Evolutionary conservation across 2,797 vertebrate genomes (phyloP).

Genomic region (Phoebastria nigripes): DNA sequence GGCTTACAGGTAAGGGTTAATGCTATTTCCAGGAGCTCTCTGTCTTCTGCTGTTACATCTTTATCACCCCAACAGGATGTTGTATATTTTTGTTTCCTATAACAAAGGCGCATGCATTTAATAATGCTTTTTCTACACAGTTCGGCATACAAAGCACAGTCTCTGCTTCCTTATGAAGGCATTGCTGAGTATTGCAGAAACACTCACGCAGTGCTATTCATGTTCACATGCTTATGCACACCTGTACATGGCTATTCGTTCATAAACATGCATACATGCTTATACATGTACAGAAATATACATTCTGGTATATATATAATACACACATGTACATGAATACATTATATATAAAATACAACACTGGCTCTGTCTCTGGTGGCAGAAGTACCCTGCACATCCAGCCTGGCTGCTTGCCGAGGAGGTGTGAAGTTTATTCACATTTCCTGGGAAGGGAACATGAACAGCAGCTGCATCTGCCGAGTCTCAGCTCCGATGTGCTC

Average conservation of each 20-base stretch:
- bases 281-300: not conserved
- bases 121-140: not conserved
- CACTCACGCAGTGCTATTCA: fast-evolving
- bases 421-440: not conserved
- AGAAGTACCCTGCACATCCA: not conserved
- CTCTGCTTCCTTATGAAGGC: not conserved
- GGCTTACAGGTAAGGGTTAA: not conserved
- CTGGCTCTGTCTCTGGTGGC: not conserved
- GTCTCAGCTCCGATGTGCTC: fast-evolving
- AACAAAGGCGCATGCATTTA: not conserved
- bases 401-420: not conserved
- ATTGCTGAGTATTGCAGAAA: not conserved
- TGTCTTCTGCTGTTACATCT: not conserved
- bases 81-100: not conserved
- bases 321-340: fast-evolving
- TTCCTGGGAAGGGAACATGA: not conserved
- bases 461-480: not conserved
- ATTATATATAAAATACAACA: fast-evolving
- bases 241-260: not conserved
- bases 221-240: not conserved
- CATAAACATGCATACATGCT: not conserved
- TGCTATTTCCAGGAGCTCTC: not conserved
- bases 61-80: not conserved
- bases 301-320: not conserved
- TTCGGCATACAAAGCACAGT: not conserved